These are phyloP conservation scores for Pseudochaenichthys georgianus DNA, from an alignment of 2,797 vertebrate genomes.

Conservation along the genomic window DNA sequence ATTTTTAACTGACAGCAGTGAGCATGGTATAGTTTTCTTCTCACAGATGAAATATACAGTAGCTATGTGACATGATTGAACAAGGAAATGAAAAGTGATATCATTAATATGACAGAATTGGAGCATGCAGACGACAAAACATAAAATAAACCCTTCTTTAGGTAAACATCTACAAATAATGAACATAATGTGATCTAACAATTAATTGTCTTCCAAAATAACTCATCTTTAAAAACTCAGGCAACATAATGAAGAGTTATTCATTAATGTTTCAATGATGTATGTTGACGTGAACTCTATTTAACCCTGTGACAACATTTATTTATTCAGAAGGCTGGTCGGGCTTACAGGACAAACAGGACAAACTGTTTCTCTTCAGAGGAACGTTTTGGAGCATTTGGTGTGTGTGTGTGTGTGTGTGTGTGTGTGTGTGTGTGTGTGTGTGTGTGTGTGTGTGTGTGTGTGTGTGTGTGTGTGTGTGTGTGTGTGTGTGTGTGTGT, in stretches of 20 bases:
- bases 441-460: too few relatives aligned
- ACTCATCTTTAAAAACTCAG: constrained; percentile 7
- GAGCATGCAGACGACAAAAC: constrained; percentile 25
- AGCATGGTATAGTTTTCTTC: background rate
- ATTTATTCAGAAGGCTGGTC: constrained; percentile 68
- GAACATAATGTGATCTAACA: constrained; percentile 19
- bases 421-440: too few relatives aligned
- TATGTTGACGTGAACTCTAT: constrained; percentile 62
- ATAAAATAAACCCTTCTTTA: constrained; percentile 21
- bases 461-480: too few relatives aligned
- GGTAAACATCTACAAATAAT: constrained; percentile 43
- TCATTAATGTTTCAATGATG: constrained; percentile 60
- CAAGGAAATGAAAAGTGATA: constrained; percentile 25
- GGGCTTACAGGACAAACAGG: constrained; percentile 64
- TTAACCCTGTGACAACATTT: constrained; percentile 61
- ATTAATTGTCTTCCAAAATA: constrained; percentile 11
- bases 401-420: too few relatives aligned
- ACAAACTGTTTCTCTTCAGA: constrained; percentile 62
- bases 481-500: too few relatives aligned
- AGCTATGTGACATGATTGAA: constrained; percentile 7
- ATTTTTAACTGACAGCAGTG: background rate
- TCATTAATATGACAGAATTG: constrained; percentile 27
- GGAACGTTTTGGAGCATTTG: constrained; percentile 52
- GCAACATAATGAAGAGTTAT: constrained; percentile 17
- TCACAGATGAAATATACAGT: constrained; percentile 19